phyloP scores from a whole-genome alignment of 2,797 vertebrate genomes.

The Pristis pectinata region DNA sequence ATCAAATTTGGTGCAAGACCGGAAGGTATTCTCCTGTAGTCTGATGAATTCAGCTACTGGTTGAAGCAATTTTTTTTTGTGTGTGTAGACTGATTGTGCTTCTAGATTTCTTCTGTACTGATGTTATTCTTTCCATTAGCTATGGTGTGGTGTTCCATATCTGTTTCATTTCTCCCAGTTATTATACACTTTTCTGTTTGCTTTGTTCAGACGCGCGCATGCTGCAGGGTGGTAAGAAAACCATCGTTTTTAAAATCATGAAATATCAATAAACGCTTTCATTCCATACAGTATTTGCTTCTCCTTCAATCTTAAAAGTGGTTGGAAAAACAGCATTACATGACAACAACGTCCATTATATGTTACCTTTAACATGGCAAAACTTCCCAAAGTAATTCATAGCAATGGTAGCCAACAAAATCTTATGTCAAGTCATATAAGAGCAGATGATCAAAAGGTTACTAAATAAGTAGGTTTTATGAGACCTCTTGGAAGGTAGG shows the following conservation, averaged over 20 bases:
- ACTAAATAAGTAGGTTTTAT: too few relatives aligned
- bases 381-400: background rate
- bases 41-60: background rate
- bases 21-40: background rate
- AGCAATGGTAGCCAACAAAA: too few relatives aligned
- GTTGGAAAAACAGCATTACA: background rate
- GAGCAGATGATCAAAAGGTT: too few relatives aligned
- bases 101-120: conserved; percentile 4
- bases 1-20: background rate
- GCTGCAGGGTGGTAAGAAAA: background rate
- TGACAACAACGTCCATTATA: too few relatives aligned
- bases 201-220: background rate
- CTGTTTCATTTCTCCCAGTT: background rate
- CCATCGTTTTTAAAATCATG: conserved; percentile 16
- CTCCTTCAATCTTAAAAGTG: background rate
- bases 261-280: conserved; percentile 26
- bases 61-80: background rate
- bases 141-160: background rate
- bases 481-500: too few relatives aligned
- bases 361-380: background rate
- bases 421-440: too few relatives aligned
- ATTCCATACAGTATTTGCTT: background rate
- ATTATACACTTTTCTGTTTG: conserved; percentile 1
- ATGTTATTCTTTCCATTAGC: background rate
- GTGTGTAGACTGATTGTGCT: background rate